These are phyloP conservation scores for Prosapia bicincta DNA, from an alignment of 2,888 invertebrate genomes.

Conservation along the genomic window DNA sequence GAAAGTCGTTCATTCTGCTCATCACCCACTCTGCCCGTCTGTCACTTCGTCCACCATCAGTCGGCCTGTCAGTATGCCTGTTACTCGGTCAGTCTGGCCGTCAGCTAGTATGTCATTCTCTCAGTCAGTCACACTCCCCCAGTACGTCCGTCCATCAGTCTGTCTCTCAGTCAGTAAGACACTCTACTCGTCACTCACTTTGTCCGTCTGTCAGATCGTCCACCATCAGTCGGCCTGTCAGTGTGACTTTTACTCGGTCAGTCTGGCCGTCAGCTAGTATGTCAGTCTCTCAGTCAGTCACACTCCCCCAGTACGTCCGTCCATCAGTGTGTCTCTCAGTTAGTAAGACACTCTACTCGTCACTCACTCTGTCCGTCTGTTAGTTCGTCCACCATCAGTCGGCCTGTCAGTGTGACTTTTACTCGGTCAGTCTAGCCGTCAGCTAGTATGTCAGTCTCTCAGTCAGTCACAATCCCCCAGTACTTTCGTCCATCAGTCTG, in stretches of 20 bases:
- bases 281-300: too few relatives aligned
- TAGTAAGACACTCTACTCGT: conserved; percentile 10
- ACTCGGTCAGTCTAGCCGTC: neutral
- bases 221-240: conserved; percentile 25
- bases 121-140: too few relatives aligned
- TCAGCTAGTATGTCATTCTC: too few relatives aligned
- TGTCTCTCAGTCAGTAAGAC: too few relatives aligned
- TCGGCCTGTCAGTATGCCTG: conserved; percentile 13
- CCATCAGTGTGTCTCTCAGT: conserved; percentile 24
- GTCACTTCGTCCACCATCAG: too few relatives aligned
- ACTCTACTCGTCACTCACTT: too few relatives aligned
- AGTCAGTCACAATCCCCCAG: too few relatives aligned
- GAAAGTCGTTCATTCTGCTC: too few relatives aligned
- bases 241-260: neutral
- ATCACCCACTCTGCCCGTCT: too few relatives aligned
- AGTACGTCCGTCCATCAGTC: too few relatives aligned
- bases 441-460: conserved; percentile 27
- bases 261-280: too few relatives aligned
- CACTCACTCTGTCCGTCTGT: neutral
- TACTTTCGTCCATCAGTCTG: neutral
- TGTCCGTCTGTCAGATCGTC: neutral
- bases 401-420: neutral
- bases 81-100: neutral
- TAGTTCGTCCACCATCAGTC: neutral
- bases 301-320: conserved; percentile 28